Evolutionary conservation across 1,140 invertebrate genomes (phyloP), one percentile per base, ranked within the genome.

Genomic region (Galendromus occidentalis): DNA sequence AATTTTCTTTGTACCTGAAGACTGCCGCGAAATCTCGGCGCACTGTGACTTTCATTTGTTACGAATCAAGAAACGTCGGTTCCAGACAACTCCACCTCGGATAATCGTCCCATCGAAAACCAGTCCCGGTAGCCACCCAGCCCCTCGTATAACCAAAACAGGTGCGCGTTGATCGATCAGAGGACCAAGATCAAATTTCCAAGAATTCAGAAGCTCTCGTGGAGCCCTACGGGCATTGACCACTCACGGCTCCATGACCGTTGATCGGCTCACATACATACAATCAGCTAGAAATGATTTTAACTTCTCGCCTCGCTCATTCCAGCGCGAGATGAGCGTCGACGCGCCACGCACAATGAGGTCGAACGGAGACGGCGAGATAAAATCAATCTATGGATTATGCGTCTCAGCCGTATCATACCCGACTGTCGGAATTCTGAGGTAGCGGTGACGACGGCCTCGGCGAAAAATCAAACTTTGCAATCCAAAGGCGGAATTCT

Each of bases 321-420:
- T 39, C 33, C 33, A 39, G 69, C 75, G 9, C 73, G 74, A 66
- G 74, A 79, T 71, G 76, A 78, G 65, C 68, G 76, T 18, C 72
- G 77, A 65, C 69, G 76, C 69, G 76, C 76, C 17, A 78, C 77
- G 63, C 77, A 79, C 67, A 79, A 79, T 72, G 78, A 79, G 77
- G 78, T 80, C 68, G 79, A 80, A 69, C 70, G 79, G 66, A 66
- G 78, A 64, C 55, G 79, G 66, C 45, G 72, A 44, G 91, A 94
- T 72, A 94, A 94, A 81, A 95, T 95, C 65, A 95, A 94, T 75
- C 89, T 86, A 74, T 94, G 91, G 91, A 95, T 95, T 70, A 83
- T 85, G 28, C 90, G 89, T 75, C 77, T 95, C 64, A 87, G 88
- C 12, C 90, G 90, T 75, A 83, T 93, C 14, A 74, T 80, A 1